A percentile compares a stretch with the other conserved stretches of the same genome.
phyloP scores from a whole-genome alignment of 2,113 vertebrate genomes.

The Grammomys surdaster region DNA sequence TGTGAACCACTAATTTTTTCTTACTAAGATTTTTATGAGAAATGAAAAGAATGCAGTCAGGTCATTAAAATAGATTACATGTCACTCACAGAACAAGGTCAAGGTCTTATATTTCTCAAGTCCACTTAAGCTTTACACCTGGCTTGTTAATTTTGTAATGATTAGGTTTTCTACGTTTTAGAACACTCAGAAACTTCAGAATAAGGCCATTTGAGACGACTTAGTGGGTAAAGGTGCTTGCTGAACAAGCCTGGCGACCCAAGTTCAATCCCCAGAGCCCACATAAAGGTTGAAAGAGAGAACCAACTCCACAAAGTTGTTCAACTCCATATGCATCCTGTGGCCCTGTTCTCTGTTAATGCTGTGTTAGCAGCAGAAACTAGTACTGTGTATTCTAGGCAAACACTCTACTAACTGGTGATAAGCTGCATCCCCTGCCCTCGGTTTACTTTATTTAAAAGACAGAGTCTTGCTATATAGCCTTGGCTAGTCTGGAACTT shows the following conservation, averaged over 20 bases:
- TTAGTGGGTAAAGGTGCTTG: not conserved
- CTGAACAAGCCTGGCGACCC: not conserved
- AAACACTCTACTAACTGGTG: not conserved
- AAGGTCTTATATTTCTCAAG: not conserved
- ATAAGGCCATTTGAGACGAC: not conserved
- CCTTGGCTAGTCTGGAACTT: not conserved
- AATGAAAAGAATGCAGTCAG: not conserved
- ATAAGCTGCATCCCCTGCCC: not conserved
- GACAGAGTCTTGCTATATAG: not conserved
- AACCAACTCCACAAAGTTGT: not conserved
- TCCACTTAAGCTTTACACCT: not conserved
- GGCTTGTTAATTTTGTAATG: not conserved
- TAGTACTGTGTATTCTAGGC: not conserved
- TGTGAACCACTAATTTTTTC: not conserved
- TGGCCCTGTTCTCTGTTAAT: not conserved
- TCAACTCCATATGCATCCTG: not conserved
- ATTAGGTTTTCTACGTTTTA: not conserved
- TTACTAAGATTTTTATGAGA: conserved; percentile 38
- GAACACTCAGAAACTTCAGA: not conserved
- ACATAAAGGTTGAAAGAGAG: too few species aligned
- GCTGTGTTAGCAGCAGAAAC: not conserved
- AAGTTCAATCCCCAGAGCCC: not conserved
- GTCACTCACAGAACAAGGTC: not conserved
- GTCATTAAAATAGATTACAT: not conserved
- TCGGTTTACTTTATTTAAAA: not conserved